Percentiles rank a stretch among this genome's conserved stretches.
Evolutionary conservation across 64 coral and sea anemone species (phyloP).

Genomic region (Stylophora pistillata): DNA sequence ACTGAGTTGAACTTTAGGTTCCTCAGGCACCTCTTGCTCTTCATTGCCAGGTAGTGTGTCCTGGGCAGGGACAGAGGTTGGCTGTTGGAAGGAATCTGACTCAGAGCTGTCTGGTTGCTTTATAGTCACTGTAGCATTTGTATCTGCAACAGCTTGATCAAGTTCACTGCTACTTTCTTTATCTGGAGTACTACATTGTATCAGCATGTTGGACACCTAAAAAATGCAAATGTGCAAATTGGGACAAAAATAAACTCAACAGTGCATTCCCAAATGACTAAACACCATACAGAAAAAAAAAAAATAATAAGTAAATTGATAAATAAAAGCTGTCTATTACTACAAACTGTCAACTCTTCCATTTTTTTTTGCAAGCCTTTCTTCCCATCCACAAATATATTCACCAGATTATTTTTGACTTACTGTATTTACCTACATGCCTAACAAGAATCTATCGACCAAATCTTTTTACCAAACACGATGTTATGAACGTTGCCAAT

Average conservation of each 20-base stretch:
- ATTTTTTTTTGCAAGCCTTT: too few relatives aligned
- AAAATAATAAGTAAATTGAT: too few relatives aligned
- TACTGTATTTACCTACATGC: too few relatives aligned
- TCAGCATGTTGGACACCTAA: conserved; percentile 7
- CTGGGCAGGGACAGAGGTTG: background rate
- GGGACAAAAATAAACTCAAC: too few relatives aligned
- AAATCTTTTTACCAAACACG: too few relatives aligned
- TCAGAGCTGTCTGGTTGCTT: background rate
- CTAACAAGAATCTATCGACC: too few relatives aligned
- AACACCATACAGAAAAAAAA: too few relatives aligned
- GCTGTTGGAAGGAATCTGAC: background rate
- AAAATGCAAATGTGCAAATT: background rate
- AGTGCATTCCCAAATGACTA: too few relatives aligned
- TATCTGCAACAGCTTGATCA: background rate
- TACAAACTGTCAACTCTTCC: background rate
- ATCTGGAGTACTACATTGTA: background rate
- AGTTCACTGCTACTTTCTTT: background rate
- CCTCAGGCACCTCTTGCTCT: background rate
- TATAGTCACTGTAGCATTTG: background rate
- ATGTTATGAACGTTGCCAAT: too few relatives aligned
- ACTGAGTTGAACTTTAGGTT: background rate
- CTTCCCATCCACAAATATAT: too few relatives aligned
- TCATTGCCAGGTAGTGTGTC: background rate
- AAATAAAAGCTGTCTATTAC: background rate
- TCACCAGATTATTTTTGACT: too few relatives aligned